Conservation (phyloP, 2,888 invertebrate genomes). For the Sinodicranocentrus sp. region DNA sequence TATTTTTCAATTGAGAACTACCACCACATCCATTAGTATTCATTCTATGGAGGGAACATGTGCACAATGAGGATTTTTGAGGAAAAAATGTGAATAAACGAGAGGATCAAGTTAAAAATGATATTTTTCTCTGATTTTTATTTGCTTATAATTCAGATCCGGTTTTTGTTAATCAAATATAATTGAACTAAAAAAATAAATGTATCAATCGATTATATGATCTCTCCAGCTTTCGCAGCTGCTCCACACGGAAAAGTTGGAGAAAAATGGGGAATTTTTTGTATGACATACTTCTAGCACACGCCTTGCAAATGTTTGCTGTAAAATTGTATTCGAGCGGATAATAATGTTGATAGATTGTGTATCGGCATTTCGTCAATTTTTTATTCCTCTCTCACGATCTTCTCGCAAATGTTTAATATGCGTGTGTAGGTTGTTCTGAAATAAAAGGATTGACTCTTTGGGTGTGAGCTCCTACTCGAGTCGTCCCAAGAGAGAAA, state of each 20-base stretch:
- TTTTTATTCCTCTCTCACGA: not conserved
- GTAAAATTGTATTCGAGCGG: no score
- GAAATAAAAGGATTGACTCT: no score
- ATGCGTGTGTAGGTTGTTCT: constrained; percentile 26
- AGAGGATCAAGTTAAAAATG: constrained; percentile 1
- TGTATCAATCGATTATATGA: not conserved
- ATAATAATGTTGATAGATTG: no score
- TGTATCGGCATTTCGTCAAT: not conserved
- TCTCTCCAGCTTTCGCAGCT: not conserved
- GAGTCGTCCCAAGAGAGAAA: not conserved
- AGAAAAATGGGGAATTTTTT: no score
- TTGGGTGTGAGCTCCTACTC: constrained; percentile 4
- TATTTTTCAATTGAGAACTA: not conserved
- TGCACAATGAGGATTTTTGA: no score
- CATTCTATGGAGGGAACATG: no score
- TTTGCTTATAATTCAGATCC: constrained; percentile 9
- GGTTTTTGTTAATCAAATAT: not conserved
- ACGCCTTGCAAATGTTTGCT: no score
- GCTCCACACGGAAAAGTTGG: not conserved
- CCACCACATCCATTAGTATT: not conserved
- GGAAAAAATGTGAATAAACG: no score
- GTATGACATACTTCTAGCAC: no score
- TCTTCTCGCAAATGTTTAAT: not conserved
- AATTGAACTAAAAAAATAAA: not conserved
- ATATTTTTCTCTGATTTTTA: constrained; percentile 2